Percentiles rank a stretch among this genome's conserved stretches.
Conservation (phyloP, 2,113 vertebrate genomes). For the Ptyas mucosa region DNA sequence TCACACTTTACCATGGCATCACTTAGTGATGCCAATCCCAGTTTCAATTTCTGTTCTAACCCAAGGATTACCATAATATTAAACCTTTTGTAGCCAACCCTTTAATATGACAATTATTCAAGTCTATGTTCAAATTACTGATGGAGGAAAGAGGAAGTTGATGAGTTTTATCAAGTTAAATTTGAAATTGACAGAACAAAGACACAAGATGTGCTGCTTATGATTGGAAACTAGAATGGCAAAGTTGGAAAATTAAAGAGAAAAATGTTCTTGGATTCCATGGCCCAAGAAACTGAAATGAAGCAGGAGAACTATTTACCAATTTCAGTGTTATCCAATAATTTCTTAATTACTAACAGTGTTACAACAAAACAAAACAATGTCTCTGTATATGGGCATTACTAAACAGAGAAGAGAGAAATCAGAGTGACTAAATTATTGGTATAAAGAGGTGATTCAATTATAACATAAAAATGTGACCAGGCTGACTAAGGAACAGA, state of each 20-base stretch:
- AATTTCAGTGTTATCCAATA: background rate
- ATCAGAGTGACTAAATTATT: background rate
- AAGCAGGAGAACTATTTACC: background rate
- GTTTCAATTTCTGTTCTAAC: background rate
- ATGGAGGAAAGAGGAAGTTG: background rate
- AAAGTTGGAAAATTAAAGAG: background rate
- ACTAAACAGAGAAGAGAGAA: background rate
- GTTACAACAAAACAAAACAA: background rate
- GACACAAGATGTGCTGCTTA: background rate
- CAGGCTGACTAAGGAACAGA: background rate
- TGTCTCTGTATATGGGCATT: background rate
- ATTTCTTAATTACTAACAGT: background rate
- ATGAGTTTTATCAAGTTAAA: background rate
- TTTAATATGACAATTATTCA: background rate
- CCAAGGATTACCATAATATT: background rate
- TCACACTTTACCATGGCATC: background rate
- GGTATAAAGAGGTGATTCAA: background rate
- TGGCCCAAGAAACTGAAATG: background rate
- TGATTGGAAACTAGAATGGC: background rate
- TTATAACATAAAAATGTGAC: background rate
- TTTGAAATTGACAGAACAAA: background rate
- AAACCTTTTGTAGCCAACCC: background rate
- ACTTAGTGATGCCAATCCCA: background rate
- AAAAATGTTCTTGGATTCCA: background rate
- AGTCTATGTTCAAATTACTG: background rate